phyloP scores from a whole-genome alignment of 2,888 invertebrate genomes.

The Thecocarcelia acutangulata region DNA sequence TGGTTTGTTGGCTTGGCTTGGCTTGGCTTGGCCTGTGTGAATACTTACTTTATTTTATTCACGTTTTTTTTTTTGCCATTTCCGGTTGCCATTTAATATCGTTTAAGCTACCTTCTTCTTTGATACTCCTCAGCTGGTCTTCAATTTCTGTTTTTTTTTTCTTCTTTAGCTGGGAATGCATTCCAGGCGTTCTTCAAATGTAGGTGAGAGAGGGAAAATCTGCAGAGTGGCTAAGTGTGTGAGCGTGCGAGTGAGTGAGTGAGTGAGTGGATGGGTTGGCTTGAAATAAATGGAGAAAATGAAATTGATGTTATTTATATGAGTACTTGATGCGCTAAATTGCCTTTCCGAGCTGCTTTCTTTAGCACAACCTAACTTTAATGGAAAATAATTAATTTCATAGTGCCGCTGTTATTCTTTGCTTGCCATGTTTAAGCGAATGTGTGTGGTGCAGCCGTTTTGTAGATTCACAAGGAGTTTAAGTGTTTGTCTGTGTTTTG shows the following conservation, averaged over 20 bases:
- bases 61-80: conserved; percentile 57
- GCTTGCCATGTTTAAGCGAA: neutral
- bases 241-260: neutral
- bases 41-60: conserved; percentile 56
- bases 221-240: neutral
- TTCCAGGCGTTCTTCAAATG: conserved; percentile 5
- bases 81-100: conserved; percentile 69
- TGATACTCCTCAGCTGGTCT: conserved; percentile 61
- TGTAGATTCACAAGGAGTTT: conserved; percentile 5
- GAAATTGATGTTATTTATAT: conserved; percentile 82
- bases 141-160: conserved; percentile 44
- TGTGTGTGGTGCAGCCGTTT: neutral
- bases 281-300: conserved; percentile 71
- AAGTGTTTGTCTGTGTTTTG: conserved; percentile 2
- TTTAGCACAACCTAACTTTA: conserved; percentile 81
- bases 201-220: neutral
- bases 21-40: conserved; percentile 39
- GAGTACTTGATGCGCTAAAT: conserved; percentile 82
- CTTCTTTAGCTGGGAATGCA: conserved; percentile 55
- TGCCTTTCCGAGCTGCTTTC: conserved; percentile 81
- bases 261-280: conserved; percentile 21
- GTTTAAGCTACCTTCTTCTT: conserved; percentile 66
- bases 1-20: conserved; percentile 6
- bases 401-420: conserved; percentile 74
- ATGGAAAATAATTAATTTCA: conserved; percentile 82